These are phyloP conservation scores for Peromyscus attwateri DNA, from an alignment of 2,797 vertebrate species.

Conservation along the genomic window DNA sequence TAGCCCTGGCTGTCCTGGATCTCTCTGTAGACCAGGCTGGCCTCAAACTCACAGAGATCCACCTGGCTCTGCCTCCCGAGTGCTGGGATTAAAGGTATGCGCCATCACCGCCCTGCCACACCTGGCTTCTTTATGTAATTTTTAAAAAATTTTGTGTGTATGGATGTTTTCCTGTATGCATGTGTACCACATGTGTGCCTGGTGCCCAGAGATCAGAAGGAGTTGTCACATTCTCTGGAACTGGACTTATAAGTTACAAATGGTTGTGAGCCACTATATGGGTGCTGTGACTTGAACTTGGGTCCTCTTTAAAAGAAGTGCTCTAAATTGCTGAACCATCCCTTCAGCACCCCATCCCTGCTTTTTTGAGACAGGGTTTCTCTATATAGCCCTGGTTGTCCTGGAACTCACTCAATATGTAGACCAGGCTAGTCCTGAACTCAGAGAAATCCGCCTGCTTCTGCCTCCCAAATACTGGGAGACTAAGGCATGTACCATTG, in stretches of 20 bases:
- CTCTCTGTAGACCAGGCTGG: neutral
- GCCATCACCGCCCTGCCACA: neutral
- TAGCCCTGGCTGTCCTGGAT: neutral
- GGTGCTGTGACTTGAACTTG: neutral
- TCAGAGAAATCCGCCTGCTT: neutral
- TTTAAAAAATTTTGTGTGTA: neutral
- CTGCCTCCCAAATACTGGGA: neutral
- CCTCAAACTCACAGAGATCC: neutral
- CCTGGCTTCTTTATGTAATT: neutral
- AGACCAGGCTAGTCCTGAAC: neutral
- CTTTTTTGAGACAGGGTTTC: neutral
- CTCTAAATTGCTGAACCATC: too few species aligned
- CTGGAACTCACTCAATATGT: neutral
- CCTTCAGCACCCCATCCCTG: too few species aligned
- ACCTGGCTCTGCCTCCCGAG: neutral
- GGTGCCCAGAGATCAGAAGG: neutral
- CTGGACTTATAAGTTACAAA: neutral
- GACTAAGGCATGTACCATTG: neutral
- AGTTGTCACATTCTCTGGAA: neutral
- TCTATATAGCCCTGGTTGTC: neutral
- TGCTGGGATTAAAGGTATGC: neutral
- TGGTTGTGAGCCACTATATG: neutral
- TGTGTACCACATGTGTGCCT: neutral
- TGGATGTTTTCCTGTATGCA: neutral
- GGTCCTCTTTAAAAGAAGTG: too few species aligned